These are phyloP conservation scores for Drosophila pegasa DNA, from an alignment of 2,888 invertebrate genomes.

Conservation along the genomic window DNA sequence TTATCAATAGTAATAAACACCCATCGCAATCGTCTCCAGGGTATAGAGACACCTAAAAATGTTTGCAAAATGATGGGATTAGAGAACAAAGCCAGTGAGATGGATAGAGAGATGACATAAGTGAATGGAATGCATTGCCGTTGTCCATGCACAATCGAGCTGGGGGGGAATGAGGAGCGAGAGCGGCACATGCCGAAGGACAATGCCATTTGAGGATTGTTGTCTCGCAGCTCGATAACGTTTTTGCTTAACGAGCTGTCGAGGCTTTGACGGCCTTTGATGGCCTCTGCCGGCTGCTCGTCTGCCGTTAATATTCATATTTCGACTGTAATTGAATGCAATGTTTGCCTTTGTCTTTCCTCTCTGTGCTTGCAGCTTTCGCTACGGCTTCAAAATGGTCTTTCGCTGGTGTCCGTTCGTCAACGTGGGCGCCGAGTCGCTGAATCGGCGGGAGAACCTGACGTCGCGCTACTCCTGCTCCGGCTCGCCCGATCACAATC, in stretches of 20 bases:
- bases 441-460: conserved; percentile 90
- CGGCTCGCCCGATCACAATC: conserved; percentile 90
- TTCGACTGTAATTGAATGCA: background rate
- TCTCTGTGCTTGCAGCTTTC: conserved; percentile 88
- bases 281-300: background rate
- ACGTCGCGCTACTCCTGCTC: conserved; percentile 92
- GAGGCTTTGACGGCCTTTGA: background rate
- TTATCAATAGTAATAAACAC: background rate
- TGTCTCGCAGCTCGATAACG: background rate
- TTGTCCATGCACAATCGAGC: background rate
- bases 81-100: background rate
- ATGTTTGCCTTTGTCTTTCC: conserved; percentile 17
- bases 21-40: background rate
- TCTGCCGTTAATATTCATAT: conserved; percentile 18
- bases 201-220: background rate
- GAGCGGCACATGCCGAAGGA: background rate
- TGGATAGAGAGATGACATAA: background rate
- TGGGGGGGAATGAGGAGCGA: background rate
- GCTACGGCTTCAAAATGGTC: conserved; percentile 96
- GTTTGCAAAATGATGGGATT: conserved; percentile 1
- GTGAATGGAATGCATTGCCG: background rate
- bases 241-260: background rate
- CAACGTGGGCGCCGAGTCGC: conserved; percentile 88
- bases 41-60: background rate
- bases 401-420: conserved; percentile 95